These are phyloP conservation scores for Apostichopus japonicus DNA, from an alignment of 35 echinoderm and acorn worm species.

Conservation along the genomic window DNA sequence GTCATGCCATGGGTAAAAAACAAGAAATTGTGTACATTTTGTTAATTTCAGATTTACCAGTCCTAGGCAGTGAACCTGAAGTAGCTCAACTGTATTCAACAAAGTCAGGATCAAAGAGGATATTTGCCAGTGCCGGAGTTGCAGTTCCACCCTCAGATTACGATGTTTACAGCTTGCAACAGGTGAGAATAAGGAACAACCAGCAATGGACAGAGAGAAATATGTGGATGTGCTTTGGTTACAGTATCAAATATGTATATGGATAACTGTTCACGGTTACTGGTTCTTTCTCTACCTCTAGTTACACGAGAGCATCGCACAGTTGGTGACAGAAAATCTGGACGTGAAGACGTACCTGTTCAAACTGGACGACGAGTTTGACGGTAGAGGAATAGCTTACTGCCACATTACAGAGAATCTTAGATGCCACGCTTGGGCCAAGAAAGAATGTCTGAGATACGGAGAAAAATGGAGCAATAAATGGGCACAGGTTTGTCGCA, in stretches of 20 bases:
- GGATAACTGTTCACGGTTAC: too few species aligned
- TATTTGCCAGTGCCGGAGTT: slow-evolving; percentile 89
- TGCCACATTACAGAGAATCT: slow-evolving; percentile 90
- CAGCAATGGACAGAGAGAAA: too few species aligned
- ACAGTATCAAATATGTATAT: too few species aligned
- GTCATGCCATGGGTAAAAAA: too few species aligned
- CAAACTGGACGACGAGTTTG: slow-evolving; percentile 97
- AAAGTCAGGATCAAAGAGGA: slow-evolving; percentile 97
- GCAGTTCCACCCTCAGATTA: slow-evolving; percentile 89
- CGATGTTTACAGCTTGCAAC: slow-evolving; percentile 93
- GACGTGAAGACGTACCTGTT: slow-evolving; percentile 94
- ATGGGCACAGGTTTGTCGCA: slow-evolving; percentile 87
- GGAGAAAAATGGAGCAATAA: slow-evolving; percentile 94
- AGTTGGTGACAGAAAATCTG: slow-evolving; percentile 94
- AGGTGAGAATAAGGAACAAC: slow-evolving; percentile 38
- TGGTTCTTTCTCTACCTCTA: slow-evolving; percentile 29
- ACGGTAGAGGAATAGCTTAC: slow-evolving; percentile 94
- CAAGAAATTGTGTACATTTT: too few species aligned
- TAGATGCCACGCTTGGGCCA: slow-evolving; percentile 89
- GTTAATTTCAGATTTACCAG: slow-evolving; percentile 63
- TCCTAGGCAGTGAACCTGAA: slow-evolving; percentile 88
- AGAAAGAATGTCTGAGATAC: slow-evolving; percentile 85
- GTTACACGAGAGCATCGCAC: slow-evolving; percentile 93
- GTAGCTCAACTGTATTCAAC: slow-evolving; percentile 93
- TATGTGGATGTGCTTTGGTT: too few species aligned